Conservation (phyloP, 2,888 invertebrate genomes). For the Diadegma fenestrale region DNA sequence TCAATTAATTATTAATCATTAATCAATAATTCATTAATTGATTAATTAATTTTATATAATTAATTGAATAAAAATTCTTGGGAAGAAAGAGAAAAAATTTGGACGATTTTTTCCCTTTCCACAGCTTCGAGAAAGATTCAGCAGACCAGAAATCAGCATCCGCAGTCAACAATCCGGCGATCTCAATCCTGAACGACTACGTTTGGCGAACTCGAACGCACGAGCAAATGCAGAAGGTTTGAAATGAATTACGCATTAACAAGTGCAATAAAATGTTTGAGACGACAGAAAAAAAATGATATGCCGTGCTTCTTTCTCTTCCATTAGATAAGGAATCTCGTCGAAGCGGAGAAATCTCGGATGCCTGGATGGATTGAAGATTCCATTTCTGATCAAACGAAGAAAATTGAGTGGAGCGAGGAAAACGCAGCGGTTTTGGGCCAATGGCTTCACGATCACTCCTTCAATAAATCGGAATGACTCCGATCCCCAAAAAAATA, state of each 20-base stretch:
- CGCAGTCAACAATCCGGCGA: not conserved
- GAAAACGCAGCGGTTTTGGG: slow-evolving; percentile 61
- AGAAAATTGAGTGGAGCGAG: slow-evolving; percentile 61
- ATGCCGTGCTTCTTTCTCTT: slow-evolving; percentile 4
- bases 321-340: slow-evolving; percentile 55
- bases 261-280: not conserved
- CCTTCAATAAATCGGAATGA: slow-evolving; percentile 11
- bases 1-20: no score
- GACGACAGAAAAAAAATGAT: not conserved
- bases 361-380: slow-evolving; percentile 28
- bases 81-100: no score
- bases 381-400: slow-evolving; percentile 41
- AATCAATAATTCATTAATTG: no score
- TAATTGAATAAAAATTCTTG: not conserved
- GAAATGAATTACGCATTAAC: not conserved
- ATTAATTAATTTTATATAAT: not conserved
- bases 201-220: slow-evolving; percentile 52
- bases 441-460: slow-evolving; percentile 65
- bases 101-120: not conserved
- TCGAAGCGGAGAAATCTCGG: slow-evolving; percentile 33
- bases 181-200: slow-evolving; percentile 57
- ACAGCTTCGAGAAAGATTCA: slow-evolving; percentile 50
- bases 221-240: slow-evolving; percentile 63
- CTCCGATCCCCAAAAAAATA: not conserved
- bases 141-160: slow-evolving; percentile 17